Evolutionary conservation across 2,113 vertebrate species (phyloP).

Genomic region (Heliornis fulica): DNA sequence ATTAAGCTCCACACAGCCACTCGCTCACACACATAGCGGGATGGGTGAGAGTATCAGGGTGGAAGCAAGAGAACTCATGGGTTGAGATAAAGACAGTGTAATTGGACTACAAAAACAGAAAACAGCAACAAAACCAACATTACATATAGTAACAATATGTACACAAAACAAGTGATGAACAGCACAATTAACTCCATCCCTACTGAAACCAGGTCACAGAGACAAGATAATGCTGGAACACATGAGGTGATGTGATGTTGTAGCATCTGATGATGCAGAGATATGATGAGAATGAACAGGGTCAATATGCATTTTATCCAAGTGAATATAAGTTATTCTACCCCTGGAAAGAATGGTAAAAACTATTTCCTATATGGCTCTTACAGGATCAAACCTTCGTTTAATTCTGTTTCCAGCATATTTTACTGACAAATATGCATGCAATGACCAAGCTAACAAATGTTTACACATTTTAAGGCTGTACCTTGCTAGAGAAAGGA

Average conservation of each 20-base stretch:
- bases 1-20: no score
- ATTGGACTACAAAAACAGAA: no score
- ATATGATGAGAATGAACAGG: neutral
- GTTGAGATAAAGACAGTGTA: no score
- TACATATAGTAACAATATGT: no score
- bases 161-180: no score
- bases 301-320: neutral
- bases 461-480: neutral
- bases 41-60: no score
- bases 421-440: neutral
- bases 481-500: neutral
- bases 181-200: no score
- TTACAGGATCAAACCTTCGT: neutral
- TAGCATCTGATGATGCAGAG: neutral
- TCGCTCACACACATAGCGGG: no score
- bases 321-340: neutral
- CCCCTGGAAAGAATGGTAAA: neutral
- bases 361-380: neutral
- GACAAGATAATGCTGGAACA: neutral
- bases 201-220: no score
- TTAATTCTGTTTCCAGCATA: neutral
- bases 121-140: no score
- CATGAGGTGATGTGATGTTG: neutral
- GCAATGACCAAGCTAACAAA: neutral
- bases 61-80: no score